Evolutionary conservation across 2,888 invertebrate genomes (phyloP), one percentile per base, ranked within the genome.

Genomic region (Melipona bicolor): DNA sequence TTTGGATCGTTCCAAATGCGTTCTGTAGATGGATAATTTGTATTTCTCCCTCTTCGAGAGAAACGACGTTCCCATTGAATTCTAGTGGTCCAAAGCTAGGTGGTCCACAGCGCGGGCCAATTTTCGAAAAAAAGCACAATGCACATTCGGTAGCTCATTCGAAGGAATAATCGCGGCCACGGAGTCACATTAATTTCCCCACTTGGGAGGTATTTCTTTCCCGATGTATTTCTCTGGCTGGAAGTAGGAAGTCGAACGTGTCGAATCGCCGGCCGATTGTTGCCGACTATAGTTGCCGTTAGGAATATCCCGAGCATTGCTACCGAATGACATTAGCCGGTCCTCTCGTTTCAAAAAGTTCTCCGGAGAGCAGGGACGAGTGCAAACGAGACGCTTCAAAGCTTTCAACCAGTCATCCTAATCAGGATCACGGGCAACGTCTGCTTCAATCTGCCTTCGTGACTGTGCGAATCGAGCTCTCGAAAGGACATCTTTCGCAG

Each of bases 381-480:
- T 61, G 79, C 76, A 79, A 85, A 84, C 79, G 73, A 79, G 76
- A 70, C 74, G 76, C 56, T 71, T 84, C 73, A 80, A 83, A 81
- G 84, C 81, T 85, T 89, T 89, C 84, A 87, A 73, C 81, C 76
- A 88, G 88, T 89, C 90, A 87, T 89, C 74, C 81, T 79, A 89
- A 88, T 88, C 87, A 87, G 77, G 88, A 83, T 87, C 79, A 69
- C 74, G 71, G 76, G 1, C 9, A 81, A 69, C 86, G 77, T 78
- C 81, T 74, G 84, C 27, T 52, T 89, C 86, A 87, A 89, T 89
- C 89, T 76, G 77, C 78, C 88, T 72, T 83, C 81, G 83, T 89
- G 89, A 89, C 86, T 71, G 64, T 83, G 89, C 83, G 88, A 89
- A 89, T 84, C 62, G 59, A 70, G 68, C 62, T 52, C 62, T 56